Evolutionary conservation across 2,888 invertebrate species (phyloP), one percentile per base, ranked within the genome.

Genomic region (Achlya flavicornis): DNA sequence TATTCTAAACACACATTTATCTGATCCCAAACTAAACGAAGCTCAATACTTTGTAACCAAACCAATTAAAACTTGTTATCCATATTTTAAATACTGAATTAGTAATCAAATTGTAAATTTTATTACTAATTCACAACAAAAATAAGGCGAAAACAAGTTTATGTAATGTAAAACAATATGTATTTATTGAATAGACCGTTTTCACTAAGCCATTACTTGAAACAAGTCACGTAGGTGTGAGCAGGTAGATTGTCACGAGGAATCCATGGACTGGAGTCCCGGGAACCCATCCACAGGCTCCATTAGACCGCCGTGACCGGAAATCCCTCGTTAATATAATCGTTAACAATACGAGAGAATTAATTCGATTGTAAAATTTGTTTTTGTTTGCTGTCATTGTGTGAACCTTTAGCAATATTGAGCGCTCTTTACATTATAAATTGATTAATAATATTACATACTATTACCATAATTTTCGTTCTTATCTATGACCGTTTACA

Each of bases 161-260:
- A 26, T 26, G 26, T 26, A 26, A 26, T 26, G 1, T 26, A 26
- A 26, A 26, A 26, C 26, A n/a, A n/a, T n/a, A n/a, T n/a, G n/a
- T n/a, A 26, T 26, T 26, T 26, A 26, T 26, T 26, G 1, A 26
- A 26, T 26, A n/a, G n/a, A n/a, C n/a, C n/a, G 53, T 53, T 53
- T 53, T 53, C 62, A 32, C 53, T 57, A 4, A 62, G 46, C 64
- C 62, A 69, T 66, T 68, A 66, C 62, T 32, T 26, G 41, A 64
- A 67, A 64, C 62, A 67, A 72, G 73, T 75, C 73, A 72, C 72
- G 73, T 75, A 71, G 67, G 53, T 53, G 19, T 53, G 53, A 53
- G 26, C 46, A 58, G 61, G 63, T 61, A 63, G 57, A 71, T 61
- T 71, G 67, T 64, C 64, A 61, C 62, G 58, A 19, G 53, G 19